Evolutionary conservation across 2,797 vertebrate species (phyloP).

Genomic region (Rhinichthys osculus): DNA sequence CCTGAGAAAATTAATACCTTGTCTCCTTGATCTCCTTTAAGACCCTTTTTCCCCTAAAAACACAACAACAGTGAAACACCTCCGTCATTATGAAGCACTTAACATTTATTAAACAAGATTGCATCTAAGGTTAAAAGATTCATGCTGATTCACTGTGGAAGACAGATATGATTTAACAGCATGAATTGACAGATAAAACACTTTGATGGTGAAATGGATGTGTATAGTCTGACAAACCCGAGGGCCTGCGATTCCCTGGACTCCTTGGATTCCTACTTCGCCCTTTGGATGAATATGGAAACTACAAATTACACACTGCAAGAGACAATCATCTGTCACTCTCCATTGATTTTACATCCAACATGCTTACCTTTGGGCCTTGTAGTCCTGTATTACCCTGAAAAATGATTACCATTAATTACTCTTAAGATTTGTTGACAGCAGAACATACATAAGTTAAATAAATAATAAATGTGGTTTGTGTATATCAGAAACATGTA

Average conservation of each 20-base stretch:
- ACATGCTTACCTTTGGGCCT: constrained; percentile 81
- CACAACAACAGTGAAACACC: constrained; percentile 42
- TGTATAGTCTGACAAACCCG: constrained; percentile 70
- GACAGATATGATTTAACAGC: constrained; percentile 5
- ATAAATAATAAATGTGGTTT: constrained; percentile 8
- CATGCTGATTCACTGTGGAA: constrained; percentile 6
- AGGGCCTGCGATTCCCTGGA: constrained; percentile 74
- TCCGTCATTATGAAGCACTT: background rate
- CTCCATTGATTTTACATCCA: background rate
- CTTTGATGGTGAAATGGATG: background rate
- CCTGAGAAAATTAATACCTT: constrained; percentile 75
- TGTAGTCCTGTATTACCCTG: constrained; percentile 81
- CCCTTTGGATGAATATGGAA: constrained; percentile 67
- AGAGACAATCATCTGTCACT: background rate
- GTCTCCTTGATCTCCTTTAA: constrained; percentile 82
- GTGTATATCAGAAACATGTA: constrained; percentile 53
- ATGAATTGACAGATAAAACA: background rate
- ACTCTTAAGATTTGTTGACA: background rate
- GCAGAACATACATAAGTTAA: background rate
- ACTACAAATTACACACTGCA: background rate
- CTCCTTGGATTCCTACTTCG: constrained; percentile 74
- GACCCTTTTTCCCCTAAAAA: constrained; percentile 85
- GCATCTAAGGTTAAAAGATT: background rate
- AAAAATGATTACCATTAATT: constrained; percentile 49
- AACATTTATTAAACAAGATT: constrained; percentile 13